Conservation (phyloP, 2,888 invertebrate genomes). For the Leptodirus hochenwartii region DNA sequence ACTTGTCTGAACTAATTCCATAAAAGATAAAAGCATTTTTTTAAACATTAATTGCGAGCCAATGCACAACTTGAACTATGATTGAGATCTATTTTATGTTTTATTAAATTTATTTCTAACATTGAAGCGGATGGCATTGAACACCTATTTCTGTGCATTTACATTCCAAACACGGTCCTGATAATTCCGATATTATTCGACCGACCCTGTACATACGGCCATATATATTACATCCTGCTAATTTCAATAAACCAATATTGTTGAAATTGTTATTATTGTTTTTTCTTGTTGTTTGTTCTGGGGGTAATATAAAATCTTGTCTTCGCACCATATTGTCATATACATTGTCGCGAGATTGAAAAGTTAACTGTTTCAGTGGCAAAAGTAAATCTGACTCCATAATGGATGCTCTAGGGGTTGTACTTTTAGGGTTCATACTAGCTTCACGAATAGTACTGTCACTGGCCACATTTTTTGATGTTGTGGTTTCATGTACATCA, state of each 20-base stretch:
- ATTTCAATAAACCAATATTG: slow-evolving; percentile 44
- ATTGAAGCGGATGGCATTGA: slow-evolving; percentile 52
- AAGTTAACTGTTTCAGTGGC: too few relatives aligned
- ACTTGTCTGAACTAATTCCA: too few relatives aligned
- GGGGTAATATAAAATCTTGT: too few relatives aligned
- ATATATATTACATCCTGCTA: slow-evolving; percentile 80
- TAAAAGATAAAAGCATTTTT: too few relatives aligned
- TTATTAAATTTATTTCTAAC: slow-evolving; percentile 23
- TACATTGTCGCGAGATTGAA: too few relatives aligned
- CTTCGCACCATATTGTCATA: slow-evolving; percentile 7
- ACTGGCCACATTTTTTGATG: too few relatives aligned
- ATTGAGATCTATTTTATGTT: neutral
- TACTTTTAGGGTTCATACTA: too few relatives aligned
- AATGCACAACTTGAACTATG: slow-evolving; percentile 4
- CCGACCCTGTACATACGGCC: slow-evolving; percentile 77
- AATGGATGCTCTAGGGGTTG: too few relatives aligned
- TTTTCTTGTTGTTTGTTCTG: too few relatives aligned
- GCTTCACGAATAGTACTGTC: too few relatives aligned
- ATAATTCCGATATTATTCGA: slow-evolving; percentile 63
- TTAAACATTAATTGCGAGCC: too few relatives aligned
- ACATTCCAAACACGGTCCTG: slow-evolving; percentile 66
- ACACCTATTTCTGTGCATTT: slow-evolving; percentile 76
- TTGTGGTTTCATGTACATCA: slow-evolving; percentile 6
- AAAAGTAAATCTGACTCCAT: too few relatives aligned
- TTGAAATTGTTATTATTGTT: slow-evolving; percentile 15